phyloP scores from a whole-genome alignment of 2,113 vertebrate genomes.

The Platycercus adscitus region DNA sequence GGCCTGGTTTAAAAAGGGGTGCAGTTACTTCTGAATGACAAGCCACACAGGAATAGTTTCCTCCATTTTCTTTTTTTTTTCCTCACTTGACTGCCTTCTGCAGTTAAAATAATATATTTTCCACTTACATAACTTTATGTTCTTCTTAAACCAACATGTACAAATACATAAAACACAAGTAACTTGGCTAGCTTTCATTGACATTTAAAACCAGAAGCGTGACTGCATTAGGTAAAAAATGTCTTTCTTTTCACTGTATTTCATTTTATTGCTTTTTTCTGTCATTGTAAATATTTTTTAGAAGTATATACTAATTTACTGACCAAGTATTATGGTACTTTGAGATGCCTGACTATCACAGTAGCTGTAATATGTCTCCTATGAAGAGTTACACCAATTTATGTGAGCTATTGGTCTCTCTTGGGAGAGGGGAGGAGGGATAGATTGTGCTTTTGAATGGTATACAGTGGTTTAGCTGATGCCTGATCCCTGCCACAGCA shows the following conservation, averaged over 20 bases:
- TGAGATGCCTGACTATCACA: neutral
- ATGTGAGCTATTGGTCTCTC: neutral
- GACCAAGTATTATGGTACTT: no score
- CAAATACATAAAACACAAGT: conserved; percentile 19
- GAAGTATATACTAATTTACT: neutral
- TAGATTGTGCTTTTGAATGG: neutral
- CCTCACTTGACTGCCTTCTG: neutral
- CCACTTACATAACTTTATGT: conserved; percentile 37
- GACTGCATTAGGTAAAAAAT: neutral
- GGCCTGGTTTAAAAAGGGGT: neutral
- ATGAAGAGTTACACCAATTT: neutral
- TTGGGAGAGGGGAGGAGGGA: neutral
- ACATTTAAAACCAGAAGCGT: neutral
- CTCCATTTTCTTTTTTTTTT: neutral
- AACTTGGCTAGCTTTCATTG: neutral
- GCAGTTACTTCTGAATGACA: neutral
- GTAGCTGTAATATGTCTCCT: neutral
- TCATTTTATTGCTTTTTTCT: neutral
- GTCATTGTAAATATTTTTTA: neutral
- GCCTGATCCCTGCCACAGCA: no score
- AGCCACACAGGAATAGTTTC: neutral
- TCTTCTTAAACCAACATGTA: conserved; percentile 40
- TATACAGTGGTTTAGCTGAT: neutral
- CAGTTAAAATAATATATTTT: conserved; percentile 43
- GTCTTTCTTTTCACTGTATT: neutral